These are phyloP conservation scores for Eucera pruinosa DNA, from an alignment of 2,888 invertebrate species.

Conservation along the genomic window DNA sequence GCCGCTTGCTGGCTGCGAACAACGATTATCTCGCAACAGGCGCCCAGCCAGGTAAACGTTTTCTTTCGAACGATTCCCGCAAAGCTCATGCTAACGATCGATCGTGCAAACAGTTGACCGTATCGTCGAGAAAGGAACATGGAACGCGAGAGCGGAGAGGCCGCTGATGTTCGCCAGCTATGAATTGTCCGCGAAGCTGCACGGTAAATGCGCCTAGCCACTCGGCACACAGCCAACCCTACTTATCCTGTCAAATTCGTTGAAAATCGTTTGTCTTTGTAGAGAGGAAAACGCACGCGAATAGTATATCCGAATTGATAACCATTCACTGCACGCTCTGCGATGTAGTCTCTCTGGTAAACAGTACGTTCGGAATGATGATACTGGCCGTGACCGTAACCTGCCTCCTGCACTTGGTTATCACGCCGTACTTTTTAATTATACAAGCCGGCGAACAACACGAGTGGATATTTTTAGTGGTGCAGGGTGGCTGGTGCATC, in stretches of 20 bases:
- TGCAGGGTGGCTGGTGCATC: constrained; percentile 87
- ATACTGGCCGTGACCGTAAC: constrained; percentile 86
- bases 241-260: too few relatives aligned
- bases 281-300: constrained; percentile 72
- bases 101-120: too few relatives aligned
- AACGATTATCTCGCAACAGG: too few relatives aligned
- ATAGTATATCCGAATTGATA: constrained; percentile 85
- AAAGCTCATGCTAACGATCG: too few relatives aligned
- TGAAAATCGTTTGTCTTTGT: too few relatives aligned
- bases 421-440: constrained; percentile 87
- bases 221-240: too few relatives aligned
- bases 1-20: too few relatives aligned
- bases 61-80: too few relatives aligned
- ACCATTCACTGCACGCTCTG: constrained; percentile 86
- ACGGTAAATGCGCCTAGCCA: background rate
- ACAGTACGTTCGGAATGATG: constrained; percentile 86
- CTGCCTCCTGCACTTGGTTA: constrained; percentile 87
- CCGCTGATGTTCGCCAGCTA: constrained; percentile 47
- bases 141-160: constrained; percentile 48
- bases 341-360: constrained; percentile 85
- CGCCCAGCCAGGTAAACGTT: constrained; percentile 58
- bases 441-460: constrained; percentile 85
- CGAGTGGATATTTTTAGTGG: constrained; percentile 85
- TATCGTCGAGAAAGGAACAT: constrained; percentile 42
- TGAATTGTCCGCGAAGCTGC: constrained; percentile 37